Conservation (phyloP, 2,113 vertebrate genomes). For the Petaurus breviceps region DNA sequence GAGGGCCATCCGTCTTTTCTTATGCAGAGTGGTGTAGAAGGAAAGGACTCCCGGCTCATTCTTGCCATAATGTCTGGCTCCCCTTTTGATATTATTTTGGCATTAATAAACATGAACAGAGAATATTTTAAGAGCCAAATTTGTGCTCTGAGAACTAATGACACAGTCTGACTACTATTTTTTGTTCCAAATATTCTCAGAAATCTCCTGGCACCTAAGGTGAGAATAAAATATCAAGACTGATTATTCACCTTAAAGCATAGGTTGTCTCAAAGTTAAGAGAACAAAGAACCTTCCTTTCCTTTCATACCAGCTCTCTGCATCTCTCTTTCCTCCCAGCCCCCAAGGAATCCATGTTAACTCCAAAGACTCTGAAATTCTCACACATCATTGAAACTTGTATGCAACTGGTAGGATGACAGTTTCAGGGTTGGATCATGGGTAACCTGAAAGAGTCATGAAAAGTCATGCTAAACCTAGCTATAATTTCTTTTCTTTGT, state of each 20-base stretch:
- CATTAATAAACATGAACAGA: neutral
- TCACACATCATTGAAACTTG: neutral
- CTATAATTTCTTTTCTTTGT: neutral
- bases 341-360: neutral
- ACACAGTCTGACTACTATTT: conserved; percentile 2
- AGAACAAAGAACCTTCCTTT: neutral
- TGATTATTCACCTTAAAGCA: neutral
- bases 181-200: neutral
- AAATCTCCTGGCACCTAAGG: neutral
- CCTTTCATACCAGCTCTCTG: neutral
- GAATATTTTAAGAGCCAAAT: conserved; percentile 20
- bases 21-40: conserved; percentile 26
- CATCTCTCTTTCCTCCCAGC: neutral
- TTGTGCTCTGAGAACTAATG: conserved; percentile 29
- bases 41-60: conserved; percentile 20
- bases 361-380: neutral
- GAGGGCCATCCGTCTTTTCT: conserved; percentile 36
- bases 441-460: neutral
- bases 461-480: neutral
- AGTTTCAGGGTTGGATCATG: neutral
- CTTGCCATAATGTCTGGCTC: conserved; percentile 17
- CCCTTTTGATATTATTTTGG: conserved; percentile 18
- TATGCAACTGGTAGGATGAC: neutral
- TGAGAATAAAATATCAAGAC: neutral
- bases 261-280: neutral